Base-by-base conservation (phyloP, 2,888 invertebrate species). In the Colostygia pectinataria region DNA sequence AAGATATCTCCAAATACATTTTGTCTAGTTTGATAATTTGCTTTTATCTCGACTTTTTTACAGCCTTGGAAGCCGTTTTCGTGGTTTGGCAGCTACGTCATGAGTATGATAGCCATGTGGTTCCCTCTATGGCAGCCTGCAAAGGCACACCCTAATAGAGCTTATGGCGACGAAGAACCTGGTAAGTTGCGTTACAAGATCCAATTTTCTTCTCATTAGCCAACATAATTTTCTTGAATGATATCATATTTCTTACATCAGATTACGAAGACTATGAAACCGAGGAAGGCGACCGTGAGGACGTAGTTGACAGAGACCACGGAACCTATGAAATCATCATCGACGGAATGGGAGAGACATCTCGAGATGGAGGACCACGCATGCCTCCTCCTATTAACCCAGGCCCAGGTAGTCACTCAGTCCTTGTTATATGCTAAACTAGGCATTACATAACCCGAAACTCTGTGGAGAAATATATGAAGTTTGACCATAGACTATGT, bases 21-120 rank as follows among this genome's bases (percentile, higher is more conserved):
- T n/a, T n/a, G n/a, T n/a, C n/a, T n/a, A n/a, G n/a, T n/a, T 37
- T 5, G 2, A 29, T 13, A 12, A 0, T 10, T 24, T 15, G 32
- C 6, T 29, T 32, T 2, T 7, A 0, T 20, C 46, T 43, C 5
- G 6, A 20, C 2, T 66, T 33, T 27, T 47, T 77, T 73, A 7
- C 77, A 92, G 92, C 91, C 92, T 0, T 63, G 91, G 23, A 85
- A 86, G 63, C 92, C 93, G 0, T 65, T 93, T 0, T 89, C 91
- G 25, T 91, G 92, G 87, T 65, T 93, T 4, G 80, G 92, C 1
- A 83, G 87, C 15, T 93, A 93, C 76, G 46, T 92, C 1, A 76
- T 87, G n/a, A 90, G 89, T 57, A 63, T 91, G 9, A 41, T 91
- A n/a, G 74, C 90, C 0, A 72, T 91, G 43, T 86, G 92, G 85